Evolutionary conservation across 2,797 vertebrate species (phyloP).

Genomic region (Anguilla megastoma): DNA sequence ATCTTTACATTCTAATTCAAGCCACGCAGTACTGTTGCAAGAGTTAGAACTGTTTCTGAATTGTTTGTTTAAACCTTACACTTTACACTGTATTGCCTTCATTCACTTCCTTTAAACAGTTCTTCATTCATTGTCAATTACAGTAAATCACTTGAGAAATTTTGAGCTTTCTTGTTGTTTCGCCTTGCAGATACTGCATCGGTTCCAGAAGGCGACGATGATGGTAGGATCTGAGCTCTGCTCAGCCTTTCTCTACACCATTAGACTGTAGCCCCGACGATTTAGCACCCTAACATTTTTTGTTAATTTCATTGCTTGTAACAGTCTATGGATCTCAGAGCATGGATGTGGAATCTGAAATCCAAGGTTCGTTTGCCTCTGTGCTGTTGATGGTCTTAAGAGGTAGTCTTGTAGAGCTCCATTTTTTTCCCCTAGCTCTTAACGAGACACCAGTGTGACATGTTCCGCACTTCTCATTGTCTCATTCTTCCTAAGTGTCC

Average conservation of each 20-base stretch:
- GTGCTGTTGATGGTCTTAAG: conserved; percentile 14
- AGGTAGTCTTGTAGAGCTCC: background rate
- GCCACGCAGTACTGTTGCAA: background rate
- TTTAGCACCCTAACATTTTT: conserved; percentile 4
- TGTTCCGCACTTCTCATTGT: background rate
- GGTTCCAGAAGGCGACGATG: background rate
- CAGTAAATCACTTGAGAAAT: no score
- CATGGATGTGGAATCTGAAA: conserved; percentile 68
- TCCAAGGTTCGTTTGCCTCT: conserved; percentile 65
- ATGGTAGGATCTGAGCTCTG: conserved; percentile 14
- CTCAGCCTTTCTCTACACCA: background rate
- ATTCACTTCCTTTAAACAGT: background rate
- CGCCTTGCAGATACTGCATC: conserved; percentile 8
- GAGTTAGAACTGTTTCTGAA: background rate
- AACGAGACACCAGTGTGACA: background rate
- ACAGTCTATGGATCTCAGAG: conserved; percentile 61
- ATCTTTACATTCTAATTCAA: background rate
- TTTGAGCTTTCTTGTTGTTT: background rate
- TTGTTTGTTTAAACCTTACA: background rate
- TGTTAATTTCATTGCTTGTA: conserved; percentile 41
- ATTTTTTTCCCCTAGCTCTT: background rate
- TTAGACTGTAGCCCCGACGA: background rate
- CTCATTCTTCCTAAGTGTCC: background rate
- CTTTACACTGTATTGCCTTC: background rate
- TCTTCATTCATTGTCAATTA: background rate